A percentile compares a stretch with the other conserved stretches of the same genome.
phyloP scores from a whole-genome alignment of 2,888 invertebrate genomes.

The Lasioglossum lativentre region DNA sequence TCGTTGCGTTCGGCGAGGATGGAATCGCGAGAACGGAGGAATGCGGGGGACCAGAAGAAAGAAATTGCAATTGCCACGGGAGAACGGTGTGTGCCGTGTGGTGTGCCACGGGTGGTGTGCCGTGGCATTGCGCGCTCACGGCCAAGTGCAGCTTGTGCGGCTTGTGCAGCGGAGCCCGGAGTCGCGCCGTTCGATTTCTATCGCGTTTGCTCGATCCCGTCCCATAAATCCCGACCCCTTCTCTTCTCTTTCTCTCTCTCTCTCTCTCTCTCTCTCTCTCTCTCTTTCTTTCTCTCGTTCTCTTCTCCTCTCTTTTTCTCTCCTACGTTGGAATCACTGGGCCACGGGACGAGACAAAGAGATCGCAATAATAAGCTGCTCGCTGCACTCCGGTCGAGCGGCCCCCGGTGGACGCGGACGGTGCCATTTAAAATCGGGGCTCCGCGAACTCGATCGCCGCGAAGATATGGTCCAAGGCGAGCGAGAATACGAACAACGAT shows the following conservation, averaged over 20 bases:
- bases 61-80: slow-evolving; percentile 10
- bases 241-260: neutral
- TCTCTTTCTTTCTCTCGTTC: neutral
- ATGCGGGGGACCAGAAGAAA: neutral
- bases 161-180: neutral
- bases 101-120: neutral
- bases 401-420: neutral
- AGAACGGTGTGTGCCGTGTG: neutral
- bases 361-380: neutral
- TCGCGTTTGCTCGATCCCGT: slow-evolving; percentile 19
- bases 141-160: slow-evolving; percentile 28
- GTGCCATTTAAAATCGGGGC: slow-evolving; percentile 16
- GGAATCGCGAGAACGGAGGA: neutral
- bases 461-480: slow-evolving; percentile 24
- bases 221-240: slow-evolving; percentile 20
- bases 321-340: neutral
- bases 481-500: slow-evolving; percentile 14
- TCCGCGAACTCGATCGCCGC: slow-evolving; percentile 15
- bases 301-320: too few relatives aligned
- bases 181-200: slow-evolving; percentile 9
- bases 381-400: neutral
- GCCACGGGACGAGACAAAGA: slow-evolving; percentile 18
- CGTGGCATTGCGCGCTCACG: slow-evolving; percentile 31
- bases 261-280: neutral
- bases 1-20: neutral